Conservation (phyloP, 2,888 invertebrate genomes). For the Cetonia aurata region DNA sequence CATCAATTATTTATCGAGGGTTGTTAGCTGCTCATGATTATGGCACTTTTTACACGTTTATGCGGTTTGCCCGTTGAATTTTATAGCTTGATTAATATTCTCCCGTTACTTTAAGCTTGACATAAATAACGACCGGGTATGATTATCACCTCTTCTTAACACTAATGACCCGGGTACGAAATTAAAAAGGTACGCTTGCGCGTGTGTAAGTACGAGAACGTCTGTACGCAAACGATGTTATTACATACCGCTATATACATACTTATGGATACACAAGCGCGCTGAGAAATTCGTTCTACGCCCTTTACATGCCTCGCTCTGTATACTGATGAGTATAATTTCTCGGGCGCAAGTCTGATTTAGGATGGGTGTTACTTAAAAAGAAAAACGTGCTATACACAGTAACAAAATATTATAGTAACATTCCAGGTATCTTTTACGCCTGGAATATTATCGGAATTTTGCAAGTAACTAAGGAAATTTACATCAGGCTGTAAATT, state of each 20-base stretch:
- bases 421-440: too few species aligned
- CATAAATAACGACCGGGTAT: slow-evolving; percentile 47
- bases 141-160: slow-evolving; percentile 43
- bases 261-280: not conserved
- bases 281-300: slow-evolving; percentile 9
- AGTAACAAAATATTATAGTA: too few species aligned
- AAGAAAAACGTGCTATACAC: too few species aligned
- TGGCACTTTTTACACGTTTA: slow-evolving; percentile 67
- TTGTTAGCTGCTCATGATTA: slow-evolving; percentile 67
- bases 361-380: too few species aligned
- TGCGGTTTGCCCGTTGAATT: slow-evolving; percentile 66
- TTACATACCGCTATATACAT: not conserved
- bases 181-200: slow-evolving; percentile 28
- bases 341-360: too few species aligned
- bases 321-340: too few species aligned
- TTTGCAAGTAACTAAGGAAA: too few species aligned
- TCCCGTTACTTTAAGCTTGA: slow-evolving; percentile 52
- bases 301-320: not conserved
- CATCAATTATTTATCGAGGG: slow-evolving; percentile 65
- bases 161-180: slow-evolving; percentile 38
- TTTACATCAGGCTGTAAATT: too few species aligned
- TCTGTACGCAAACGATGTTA: slow-evolving; percentile 6
- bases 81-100: slow-evolving; percentile 65
- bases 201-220: slow-evolving; percentile 9
- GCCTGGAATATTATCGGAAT: too few species aligned